A percentile compares a stretch with the other conserved stretches of the same genome.
These are phyloP conservation scores for Timandra comae DNA, from an alignment of 2,888 invertebrate genomes.

Conservation along the genomic window DNA sequence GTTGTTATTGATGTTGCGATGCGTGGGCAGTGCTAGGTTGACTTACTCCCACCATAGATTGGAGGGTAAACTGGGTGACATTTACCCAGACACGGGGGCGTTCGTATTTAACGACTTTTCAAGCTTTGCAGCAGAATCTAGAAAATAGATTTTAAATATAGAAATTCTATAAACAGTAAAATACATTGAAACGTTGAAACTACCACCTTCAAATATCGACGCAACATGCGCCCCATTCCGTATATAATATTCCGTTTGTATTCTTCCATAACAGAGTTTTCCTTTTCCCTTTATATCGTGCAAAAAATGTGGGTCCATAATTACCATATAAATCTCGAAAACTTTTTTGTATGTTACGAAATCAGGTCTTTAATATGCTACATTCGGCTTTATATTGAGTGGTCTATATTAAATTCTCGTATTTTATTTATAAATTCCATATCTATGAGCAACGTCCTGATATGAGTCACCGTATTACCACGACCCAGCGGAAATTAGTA, in stretches of 20 bases:
- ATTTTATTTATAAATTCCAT: too few species aligned
- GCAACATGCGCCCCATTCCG: background rate
- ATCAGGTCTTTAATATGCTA: constrained; percentile 9
- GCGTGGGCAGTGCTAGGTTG: constrained; percentile 31
- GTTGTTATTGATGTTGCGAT: constrained; percentile 25
- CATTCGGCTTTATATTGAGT: background rate
- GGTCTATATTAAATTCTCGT: background rate
- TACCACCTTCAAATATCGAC: too few species aligned
- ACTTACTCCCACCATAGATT: constrained; percentile 40
- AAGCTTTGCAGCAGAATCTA: too few species aligned
- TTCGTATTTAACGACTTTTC: too few species aligned
- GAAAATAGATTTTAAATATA: too few species aligned
- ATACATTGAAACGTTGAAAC: too few species aligned
- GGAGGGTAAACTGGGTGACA: constrained; percentile 47
- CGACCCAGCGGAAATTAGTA: too few species aligned
- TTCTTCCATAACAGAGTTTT: constrained; percentile 9
- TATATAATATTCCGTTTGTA: constrained; percentile 12
- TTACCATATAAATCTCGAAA: constrained; percentile 16
- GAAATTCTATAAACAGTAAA: too few species aligned
- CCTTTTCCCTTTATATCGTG: constrained; percentile 10
- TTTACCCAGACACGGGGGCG: constrained; percentile 49
- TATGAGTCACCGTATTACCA: too few species aligned
- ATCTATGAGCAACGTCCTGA: too few species aligned
- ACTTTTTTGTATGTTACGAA: constrained; percentile 10
- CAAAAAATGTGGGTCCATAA: constrained; percentile 12